A percentile compares a stretch with the other conserved stretches of the same genome.
Evolutionary conservation across 1,140 invertebrate species (phyloP).

Genomic region (Eupeodes corollae): DNA sequence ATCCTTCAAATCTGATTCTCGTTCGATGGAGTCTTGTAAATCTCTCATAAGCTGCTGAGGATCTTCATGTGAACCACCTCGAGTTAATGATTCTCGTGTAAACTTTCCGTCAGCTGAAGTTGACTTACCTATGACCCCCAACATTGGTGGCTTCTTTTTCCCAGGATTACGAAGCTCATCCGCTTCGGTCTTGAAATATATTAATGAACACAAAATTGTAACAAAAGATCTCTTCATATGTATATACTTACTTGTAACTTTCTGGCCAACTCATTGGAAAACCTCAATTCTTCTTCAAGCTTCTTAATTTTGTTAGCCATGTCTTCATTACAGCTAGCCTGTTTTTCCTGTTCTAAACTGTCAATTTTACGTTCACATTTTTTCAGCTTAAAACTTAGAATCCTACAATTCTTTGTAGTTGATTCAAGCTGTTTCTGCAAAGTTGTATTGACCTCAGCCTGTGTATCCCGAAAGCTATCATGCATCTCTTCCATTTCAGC

Average conservation of each 20-base stretch:
- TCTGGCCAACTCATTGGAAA: constrained; percentile 61
- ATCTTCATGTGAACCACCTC: constrained; percentile 66
- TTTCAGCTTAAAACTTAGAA: constrained; percentile 94
- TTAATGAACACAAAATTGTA: background rate
- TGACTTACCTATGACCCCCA: constrained; percentile 44
- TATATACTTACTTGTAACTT: constrained; percentile 40
- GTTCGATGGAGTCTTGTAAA: constrained; percentile 78
- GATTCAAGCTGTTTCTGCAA: constrained; percentile 86
- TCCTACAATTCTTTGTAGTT: constrained; percentile 95
- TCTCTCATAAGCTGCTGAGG: constrained; percentile 69
- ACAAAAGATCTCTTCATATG: background rate
- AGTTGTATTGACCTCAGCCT: constrained; percentile 93
- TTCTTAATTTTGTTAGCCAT: constrained; percentile 55
- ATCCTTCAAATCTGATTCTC: constrained; percentile 85
- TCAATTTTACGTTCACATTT: constrained; percentile 89
- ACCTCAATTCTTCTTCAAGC: constrained; percentile 72
- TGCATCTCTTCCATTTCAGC: constrained; percentile 98
- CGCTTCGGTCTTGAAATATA: constrained; percentile 31
- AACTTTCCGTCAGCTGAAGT: constrained; percentile 49
- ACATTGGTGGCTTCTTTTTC: constrained; percentile 48
- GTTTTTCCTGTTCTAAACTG: constrained; percentile 75
- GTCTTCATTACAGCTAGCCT: constrained; percentile 46
- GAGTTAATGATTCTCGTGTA: constrained; percentile 53
- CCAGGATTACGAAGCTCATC: constrained; percentile 46
- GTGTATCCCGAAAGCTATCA: constrained; percentile 93